Conservation (phyloP, 2,113 vertebrate genomes). For the Dasyurus viverrinus region DNA sequence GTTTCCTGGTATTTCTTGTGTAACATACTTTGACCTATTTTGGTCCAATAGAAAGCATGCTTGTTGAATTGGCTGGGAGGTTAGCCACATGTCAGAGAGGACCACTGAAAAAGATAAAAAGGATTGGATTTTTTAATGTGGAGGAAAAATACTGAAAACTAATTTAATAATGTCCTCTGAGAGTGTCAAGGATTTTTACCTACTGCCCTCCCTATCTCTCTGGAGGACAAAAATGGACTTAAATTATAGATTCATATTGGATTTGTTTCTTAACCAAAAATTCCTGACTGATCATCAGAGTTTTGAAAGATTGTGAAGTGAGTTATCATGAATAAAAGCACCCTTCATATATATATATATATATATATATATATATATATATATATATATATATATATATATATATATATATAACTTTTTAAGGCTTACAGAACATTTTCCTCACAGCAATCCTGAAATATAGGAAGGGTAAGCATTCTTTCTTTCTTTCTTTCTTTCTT, state of each 20-base stretch:
- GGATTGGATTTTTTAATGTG: not conserved
- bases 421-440: not conserved
- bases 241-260: not conserved
- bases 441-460: not conserved
- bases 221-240: not conserved
- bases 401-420: not conserved
- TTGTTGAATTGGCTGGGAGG: not conserved
- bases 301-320: not conserved
- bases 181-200: slow-evolving; percentile 4
- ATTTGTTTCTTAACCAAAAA: not conserved
- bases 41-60: not conserved
- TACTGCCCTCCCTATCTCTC: not conserved
- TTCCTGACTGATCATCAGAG: not conserved
- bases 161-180: not conserved
- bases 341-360: too few species aligned
- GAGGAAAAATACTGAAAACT: not conserved
- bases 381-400: too few species aligned
- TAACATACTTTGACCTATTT: not conserved
- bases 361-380: too few species aligned
- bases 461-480: not conserved
- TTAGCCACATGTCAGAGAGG: not conserved
- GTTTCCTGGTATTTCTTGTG: not conserved
- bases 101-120: not conserved
- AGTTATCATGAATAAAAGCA: not conserved
- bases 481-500: not conserved